Evolutionary conservation across 2,888 invertebrate genomes (phyloP), one percentile per base, ranked within the genome.

Genomic region (Phragmatobia fuliginosa): DNA sequence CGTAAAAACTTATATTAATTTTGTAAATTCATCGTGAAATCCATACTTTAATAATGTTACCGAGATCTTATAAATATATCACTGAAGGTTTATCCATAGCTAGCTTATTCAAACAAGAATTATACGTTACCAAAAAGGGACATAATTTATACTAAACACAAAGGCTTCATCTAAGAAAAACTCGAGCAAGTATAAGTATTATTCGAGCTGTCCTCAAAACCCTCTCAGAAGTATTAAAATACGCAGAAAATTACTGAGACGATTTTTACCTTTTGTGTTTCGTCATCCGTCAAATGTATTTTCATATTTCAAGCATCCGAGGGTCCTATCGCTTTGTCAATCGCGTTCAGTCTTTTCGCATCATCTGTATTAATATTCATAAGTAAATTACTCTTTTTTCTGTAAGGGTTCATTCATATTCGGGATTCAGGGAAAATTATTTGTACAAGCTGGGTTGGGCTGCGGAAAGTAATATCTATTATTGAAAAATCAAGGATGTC

Each of bases 271-370:
- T 91, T 92, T 93, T 91, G 88, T 90, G 91, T 92, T 89, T 87
- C 88, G 92, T 91, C 94, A 93, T 92, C 92, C 93, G 90, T 91
- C 92, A 92, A 93, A 94, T 93, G 91, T 93, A 92, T 93, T 93
- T 93, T 91, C 85, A 78, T 83, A 86, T 88, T 85, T 66, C 83
- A 85, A 88, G 86, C 90, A 87, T 82, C 87, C 85, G 85, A 90
- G 88, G 87, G 87, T 75, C 76, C 83, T 73, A 72, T 75, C 64
- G 83, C 70, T 69, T 92, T 92, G 93, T 92, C 84, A 87, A 82
- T 84, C 82, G 92, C 88, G 93, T 91, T 85, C 85, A 82, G 81
- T 85, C 87, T 87, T 84, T 88, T 85, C 84, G 83, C 86, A 87
- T 87, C 90, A 85, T 84, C 84, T 88, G 89, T 86, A 91, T 94